Base-by-base conservation (phyloP, 2,797 vertebrate species). In the Adrianichthys oophorus region DNA sequence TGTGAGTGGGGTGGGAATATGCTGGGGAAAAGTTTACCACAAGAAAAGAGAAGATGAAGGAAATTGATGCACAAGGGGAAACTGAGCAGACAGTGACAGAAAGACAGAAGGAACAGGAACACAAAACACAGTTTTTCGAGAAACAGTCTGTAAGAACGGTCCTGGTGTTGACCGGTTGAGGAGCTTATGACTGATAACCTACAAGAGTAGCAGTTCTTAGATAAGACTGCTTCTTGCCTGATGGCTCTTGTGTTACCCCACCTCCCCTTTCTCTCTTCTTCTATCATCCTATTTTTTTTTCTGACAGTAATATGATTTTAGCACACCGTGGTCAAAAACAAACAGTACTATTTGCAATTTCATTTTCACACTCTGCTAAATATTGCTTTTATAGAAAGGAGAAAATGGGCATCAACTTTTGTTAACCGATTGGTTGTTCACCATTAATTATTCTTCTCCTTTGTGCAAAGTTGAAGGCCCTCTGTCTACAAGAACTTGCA, bases 191-290 rank as follows among this genome's bases (percentile, higher is more conserved):
- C 76, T 47, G 87, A 89, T 86, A 86, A 87, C 80, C 81, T 70
- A 78, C 18, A 52, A 80, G 76, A 81, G 82, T 59, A 87, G 66
- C 65, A 70, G 76, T 80, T 65, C 76, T 70, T 68, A 68, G 86
- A 89, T 87, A 86, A 89, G 79, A 83, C 79, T 50, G 72, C 65
- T 65, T 73, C 69, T 79, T 78, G 80, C 85, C 76, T 86, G 80
- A 84, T 83, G 76, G 79, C 83, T 73, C 79, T 76, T 85, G 76
- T 78, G 54, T 80, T 71, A 73, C 81, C 72, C 45, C 70, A 65
- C 26, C 26, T n/a, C n/a, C 24, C 24, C 2, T 32, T 32, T 32
- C 32, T 32, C 32, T 32, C 10, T 32, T 32, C 32, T 32, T 7
- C 26, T 26, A 7, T 26, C 26, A 26, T 26, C 26, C 26, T 26